Evolutionary conservation across 2,113 vertebrate species (phyloP).

Genomic region (Podiceps cristatus): DNA sequence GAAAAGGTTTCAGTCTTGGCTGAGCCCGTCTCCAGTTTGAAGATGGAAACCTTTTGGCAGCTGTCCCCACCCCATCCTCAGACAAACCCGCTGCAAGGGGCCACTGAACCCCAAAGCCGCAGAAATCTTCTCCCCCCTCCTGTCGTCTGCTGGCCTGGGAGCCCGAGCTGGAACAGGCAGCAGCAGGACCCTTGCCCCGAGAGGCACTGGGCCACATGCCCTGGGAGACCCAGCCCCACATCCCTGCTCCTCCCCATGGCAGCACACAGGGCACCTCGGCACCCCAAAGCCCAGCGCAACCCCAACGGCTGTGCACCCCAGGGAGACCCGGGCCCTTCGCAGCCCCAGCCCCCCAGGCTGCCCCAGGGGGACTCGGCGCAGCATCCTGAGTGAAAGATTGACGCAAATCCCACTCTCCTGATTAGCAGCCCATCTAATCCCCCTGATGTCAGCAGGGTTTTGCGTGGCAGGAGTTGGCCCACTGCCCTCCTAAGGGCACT

Average conservation of each 20-base stretch:
- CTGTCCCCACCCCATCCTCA: not conserved
- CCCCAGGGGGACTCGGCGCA: not conserved
- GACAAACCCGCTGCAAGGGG: not conserved
- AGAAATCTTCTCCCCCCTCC: not conserved
- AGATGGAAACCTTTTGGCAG: not conserved
- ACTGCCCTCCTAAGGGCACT: not conserved
- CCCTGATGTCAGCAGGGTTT: not conserved
- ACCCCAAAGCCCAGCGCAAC: not conserved
- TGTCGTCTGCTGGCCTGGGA: not conserved
- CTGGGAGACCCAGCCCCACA: not conserved
- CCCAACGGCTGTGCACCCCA: rapidly evolving
- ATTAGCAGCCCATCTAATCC: constrained; percentile 10
- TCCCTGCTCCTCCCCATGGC: rapidly evolving
- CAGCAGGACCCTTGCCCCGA: not conserved
- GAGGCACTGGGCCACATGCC: rapidly evolving
- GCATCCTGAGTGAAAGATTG: not conserved
- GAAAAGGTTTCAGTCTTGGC: not conserved
- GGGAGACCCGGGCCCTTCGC: not conserved
- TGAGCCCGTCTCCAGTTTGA: not conserved
- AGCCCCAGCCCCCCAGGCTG: not conserved
- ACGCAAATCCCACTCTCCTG: not conserved
- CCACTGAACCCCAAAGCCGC: not conserved
- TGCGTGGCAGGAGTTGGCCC: not conserved
- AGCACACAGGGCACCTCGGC: not conserved
- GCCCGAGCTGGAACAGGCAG: not conserved